phyloP scores from a whole-genome alignment of 1,140 invertebrate genomes.

The Calliphora vicina region DNA sequence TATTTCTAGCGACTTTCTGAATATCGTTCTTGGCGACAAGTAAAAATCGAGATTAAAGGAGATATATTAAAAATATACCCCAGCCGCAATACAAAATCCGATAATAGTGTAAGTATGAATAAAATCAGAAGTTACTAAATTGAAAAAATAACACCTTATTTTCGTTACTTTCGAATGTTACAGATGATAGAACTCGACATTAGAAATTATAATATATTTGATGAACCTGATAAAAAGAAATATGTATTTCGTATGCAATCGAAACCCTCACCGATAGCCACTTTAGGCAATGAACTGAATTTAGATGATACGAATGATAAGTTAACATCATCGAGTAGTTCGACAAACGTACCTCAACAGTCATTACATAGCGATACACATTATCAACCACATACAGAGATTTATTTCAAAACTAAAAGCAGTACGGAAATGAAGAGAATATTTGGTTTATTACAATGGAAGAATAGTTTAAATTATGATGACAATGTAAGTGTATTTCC shows the following conservation, averaged over 20 bases:
- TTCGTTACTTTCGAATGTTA: not conserved
- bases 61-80: conserved; percentile 60
- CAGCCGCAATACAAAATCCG: conserved; percentile 56
- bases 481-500: conserved; percentile 47
- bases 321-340: conserved; percentile 51
- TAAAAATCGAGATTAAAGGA: conserved; percentile 60
- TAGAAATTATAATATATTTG: conserved; percentile 61
- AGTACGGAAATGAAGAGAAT: conserved; percentile 59
- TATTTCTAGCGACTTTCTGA: conserved; percentile 55
- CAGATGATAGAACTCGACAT: conserved; percentile 62
- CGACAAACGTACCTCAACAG: conserved; percentile 38
- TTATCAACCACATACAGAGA: conserved; percentile 54
- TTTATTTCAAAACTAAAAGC: conserved; percentile 59
- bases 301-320: conserved; percentile 54
- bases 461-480: conserved; percentile 58
- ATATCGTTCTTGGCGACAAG: conserved; percentile 61
- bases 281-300: conserved; percentile 56
- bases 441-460: conserved; percentile 58
- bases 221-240: conserved; percentile 61
- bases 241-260: conserved; percentile 61
- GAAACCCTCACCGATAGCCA: conserved; percentile 54
- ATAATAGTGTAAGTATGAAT: conserved; percentile 47
- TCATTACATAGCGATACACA: conserved; percentile 37
- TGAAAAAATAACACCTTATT: not conserved
- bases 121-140: not conserved